Percentiles rank a stretch among this genome's conserved stretches.
Evolutionary conservation across 2,113 vertebrate genomes (phyloP).

Genomic region (Varanus salvator): DNA sequence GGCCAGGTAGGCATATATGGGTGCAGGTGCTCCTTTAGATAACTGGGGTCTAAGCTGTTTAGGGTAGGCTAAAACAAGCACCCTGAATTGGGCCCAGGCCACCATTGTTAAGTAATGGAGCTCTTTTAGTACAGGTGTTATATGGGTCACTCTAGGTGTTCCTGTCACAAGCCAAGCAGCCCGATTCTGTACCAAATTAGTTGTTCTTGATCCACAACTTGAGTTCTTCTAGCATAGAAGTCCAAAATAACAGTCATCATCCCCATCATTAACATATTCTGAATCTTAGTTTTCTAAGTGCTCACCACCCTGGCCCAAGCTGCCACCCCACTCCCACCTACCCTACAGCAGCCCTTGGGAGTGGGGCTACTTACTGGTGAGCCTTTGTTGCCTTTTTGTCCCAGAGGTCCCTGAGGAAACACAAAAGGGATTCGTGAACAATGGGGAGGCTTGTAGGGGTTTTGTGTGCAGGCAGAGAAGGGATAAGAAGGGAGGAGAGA

Average conservation of each 20-base stretch:
- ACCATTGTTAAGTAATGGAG: too few relatives aligned
- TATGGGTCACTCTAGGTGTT: too few relatives aligned
- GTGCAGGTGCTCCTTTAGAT: too few relatives aligned
- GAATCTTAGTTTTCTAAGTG: neutral
- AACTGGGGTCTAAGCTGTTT: too few relatives aligned
- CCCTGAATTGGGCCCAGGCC: too few relatives aligned
- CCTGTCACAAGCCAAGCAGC: too few relatives aligned
- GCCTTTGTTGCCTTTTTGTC: conserved; percentile 91
- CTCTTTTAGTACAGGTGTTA: too few relatives aligned
- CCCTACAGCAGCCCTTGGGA: neutral
- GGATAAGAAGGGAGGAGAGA: neutral
- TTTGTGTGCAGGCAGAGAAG: neutral
- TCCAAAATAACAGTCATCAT: neutral
- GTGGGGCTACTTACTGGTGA: conserved; percentile 77
- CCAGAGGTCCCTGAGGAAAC: conserved; percentile 80
- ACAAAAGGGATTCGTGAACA: neutral
- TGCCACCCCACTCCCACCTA: too few relatives aligned
- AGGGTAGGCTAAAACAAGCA: too few relatives aligned
- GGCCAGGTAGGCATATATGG: too few relatives aligned
- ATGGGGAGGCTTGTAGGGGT: neutral
- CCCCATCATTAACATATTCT: too few relatives aligned
- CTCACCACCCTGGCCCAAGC: neutral
- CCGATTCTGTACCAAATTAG: neutral
- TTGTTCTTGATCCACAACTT: neutral
- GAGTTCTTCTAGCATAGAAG: neutral